Evolutionary conservation across 2,888 invertebrate genomes (phyloP).

Genomic region (Epistrophe eligans): DNA sequence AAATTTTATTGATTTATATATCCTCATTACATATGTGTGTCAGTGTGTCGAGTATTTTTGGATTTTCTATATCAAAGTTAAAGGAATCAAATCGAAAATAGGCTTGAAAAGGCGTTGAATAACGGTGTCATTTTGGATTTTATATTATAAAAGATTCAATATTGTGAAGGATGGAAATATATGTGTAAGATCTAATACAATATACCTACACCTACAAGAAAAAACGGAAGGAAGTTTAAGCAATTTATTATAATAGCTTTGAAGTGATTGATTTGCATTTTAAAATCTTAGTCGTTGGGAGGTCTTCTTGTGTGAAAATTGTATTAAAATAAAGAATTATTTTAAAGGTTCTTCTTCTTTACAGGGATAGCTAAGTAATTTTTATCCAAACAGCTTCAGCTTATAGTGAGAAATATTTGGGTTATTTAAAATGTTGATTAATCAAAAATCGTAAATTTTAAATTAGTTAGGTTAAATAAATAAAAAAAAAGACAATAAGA

Average conservation of each 20-base stretch:
- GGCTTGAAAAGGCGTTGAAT: slow-evolving; percentile 8
- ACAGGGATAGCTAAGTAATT: background rate
- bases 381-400: too few relatives aligned
- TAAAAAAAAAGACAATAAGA: too few relatives aligned
- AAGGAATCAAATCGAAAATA: slow-evolving; percentile 24
- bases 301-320: background rate
- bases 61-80: background rate
- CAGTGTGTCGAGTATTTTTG: slow-evolving; percentile 1
- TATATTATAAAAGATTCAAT: slow-evolving; percentile 10
- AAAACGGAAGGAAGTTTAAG: background rate
- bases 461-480: too few relatives aligned
- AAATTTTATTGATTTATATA: slow-evolving; percentile 29
- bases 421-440: too few relatives aligned
- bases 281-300: background rate
- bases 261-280: slow-evolving; percentile 21
- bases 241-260: slow-evolving; percentile 28
- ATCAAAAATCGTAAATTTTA: too few relatives aligned
- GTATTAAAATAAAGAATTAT: background rate
- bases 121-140: background rate
- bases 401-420: too few relatives aligned
- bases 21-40: background rate
- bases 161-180: background rate
- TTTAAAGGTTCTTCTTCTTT: background rate
- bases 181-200: background rate
- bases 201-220: background rate